A percentile compares a stretch with the other conserved stretches of the same genome.
phyloP scores from a whole-genome alignment of 2,888 invertebrate species.

The Andrena fulva region DNA sequence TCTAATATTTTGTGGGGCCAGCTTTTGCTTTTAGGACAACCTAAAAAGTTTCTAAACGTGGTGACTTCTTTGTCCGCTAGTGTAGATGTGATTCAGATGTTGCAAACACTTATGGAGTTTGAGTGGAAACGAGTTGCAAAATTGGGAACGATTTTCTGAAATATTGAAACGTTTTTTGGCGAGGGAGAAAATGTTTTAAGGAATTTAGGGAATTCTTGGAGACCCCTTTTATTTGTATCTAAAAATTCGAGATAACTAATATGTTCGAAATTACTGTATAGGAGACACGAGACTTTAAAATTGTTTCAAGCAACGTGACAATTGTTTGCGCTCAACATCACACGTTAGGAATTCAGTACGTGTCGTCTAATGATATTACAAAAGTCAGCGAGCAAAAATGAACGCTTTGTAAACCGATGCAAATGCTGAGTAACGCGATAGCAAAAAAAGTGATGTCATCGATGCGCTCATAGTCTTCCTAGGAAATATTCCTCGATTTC shows the following conservation, averaged over 20 bases:
- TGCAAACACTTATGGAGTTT: background rate
- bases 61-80: too few relatives aligned
- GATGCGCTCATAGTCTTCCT: conserved; percentile 17
- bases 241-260: too few relatives aligned
- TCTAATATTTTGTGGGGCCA: too few relatives aligned
- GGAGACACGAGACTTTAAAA: background rate
- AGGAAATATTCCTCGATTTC: conserved; percentile 10
- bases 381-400: conserved; percentile 4
- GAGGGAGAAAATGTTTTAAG: too few relatives aligned
- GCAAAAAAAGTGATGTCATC: conserved; percentile 53
- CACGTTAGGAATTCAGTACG: background rate
- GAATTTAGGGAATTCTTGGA: too few relatives aligned
- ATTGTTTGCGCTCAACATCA: background rate
- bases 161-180: too few relatives aligned
- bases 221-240: too few relatives aligned
- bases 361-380: conserved; percentile 21
- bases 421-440: conserved; percentile 37
- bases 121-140: too few relatives aligned
- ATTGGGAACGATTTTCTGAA: too few relatives aligned
- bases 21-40: too few relatives aligned
- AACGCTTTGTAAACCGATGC: conserved; percentile 1
- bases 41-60: too few relatives aligned
- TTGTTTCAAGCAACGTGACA: background rate
- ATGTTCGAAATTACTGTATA: too few relatives aligned
- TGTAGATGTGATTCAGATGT: background rate